Evolutionary conservation across 2,113 vertebrate genomes (phyloP), one percentile per base, ranked within the genome.

Genomic region (Ptilonorhynchus violaceus): DNA sequence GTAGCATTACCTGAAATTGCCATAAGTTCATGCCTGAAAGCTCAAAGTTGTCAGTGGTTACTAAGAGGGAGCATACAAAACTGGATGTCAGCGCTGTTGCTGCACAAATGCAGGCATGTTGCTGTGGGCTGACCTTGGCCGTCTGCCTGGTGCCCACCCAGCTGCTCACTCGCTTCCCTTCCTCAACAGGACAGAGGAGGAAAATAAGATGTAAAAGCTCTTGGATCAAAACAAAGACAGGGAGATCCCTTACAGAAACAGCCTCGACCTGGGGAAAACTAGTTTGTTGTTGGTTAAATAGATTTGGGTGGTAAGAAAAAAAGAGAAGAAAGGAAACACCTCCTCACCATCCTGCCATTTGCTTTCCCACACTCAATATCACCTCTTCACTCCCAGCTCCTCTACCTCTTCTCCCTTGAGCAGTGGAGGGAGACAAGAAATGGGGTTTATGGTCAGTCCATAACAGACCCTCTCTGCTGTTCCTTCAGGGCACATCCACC

Each of bases 251-350:
- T 62, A 59, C 21, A 7, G 24, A 80, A 50, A 56, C 15, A 60
- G 30, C n/a, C 11, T 59, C 1, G 0, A 30, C 6, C 7, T 6
- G 1, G 13, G 35, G 50, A 70, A 75, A 74, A 37, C 5, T 27
- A 55, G 13, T 24, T 60, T 64, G 23, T n/a, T 56, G 15, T 12
- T 9, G 66, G 37, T 16, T 77, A 35, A 56, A 24, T 7, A 55
- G 12, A 49, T 35, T 42, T 1, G 1, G 13, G 24, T 14, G 3
- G 17, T 46, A 24, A 84, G 37, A 47, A 67, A 62, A 0, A 85
- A 52, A 47, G 53, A 28, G 18, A 39, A 81, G 49, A 49, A 28
- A 33, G 50, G 1, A 42, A 74, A 49, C 12, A 68, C 9, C 9
- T 74, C 69, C 44, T 11, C 3, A 13, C 6, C 1, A 7, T 7